Base-by-base conservation (phyloP, 2,888 invertebrate genomes). In the Barypeithes pellucidus region DNA sequence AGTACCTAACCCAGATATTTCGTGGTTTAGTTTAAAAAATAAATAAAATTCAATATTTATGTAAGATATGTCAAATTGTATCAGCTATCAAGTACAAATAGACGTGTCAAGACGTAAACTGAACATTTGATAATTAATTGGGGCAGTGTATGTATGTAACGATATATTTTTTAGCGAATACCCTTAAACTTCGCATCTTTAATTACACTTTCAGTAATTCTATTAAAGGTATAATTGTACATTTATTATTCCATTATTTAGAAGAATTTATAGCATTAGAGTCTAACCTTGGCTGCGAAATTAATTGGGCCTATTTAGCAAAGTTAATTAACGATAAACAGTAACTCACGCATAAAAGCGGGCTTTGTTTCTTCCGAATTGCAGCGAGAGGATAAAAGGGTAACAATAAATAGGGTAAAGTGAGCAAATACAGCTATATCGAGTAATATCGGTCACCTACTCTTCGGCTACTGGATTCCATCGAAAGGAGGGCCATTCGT, bases 291-390 rank as follows among this genome's bases (percentile, higher is more conserved):
- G 54, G 33, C 54, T 57, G 16, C 18, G 16, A 57, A 57, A 57
- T 57, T 57, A 33, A 57, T 57, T 57, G 54, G 54, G 54, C 33
- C 16, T 54, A 57, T 33, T 57, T 29, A 54, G 29, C 29, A 24
- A 57, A 57, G 54, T 33, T 57, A 57, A 57, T 57, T 57, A 57
- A 57, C 54, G 54, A 57, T 57, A 57, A 57, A 57, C 54, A 57
- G 54, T 57, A 57, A 57, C 18, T 57, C 36, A 57, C 54, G 54
- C 54, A 57, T 57, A 57, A 57, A 54, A 57, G 54, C 54, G 33
- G 18, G 54, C 54, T 33, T 57, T 52, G 29, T 52, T 52, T 52
- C 52, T 52, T 52, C 29, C 29, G 4, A 52, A 29, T 52, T 14
- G n/a, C 29, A 52, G 24, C 8, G 22, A 4, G 12, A 52, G 52